Evolutionary conservation across 2,888 invertebrate genomes (phyloP).

Genomic region (Erynnis tages): DNA sequence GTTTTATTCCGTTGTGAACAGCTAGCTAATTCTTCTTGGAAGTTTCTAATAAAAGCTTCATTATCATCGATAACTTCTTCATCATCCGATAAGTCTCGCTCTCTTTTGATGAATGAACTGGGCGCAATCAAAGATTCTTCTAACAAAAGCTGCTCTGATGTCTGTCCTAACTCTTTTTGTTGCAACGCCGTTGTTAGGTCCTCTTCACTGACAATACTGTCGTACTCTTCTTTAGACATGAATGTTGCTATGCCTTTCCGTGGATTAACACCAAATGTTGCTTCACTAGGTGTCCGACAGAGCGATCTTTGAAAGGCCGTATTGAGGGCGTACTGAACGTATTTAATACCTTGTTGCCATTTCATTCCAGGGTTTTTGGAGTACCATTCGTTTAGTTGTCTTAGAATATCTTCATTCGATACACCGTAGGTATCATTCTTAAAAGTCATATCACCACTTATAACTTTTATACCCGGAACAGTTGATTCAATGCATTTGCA

Average conservation of each 20-base stretch:
- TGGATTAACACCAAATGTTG: conserved; percentile 1
- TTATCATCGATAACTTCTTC: neutral
- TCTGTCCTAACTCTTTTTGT: neutral
- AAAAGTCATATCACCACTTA: neutral
- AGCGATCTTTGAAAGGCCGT: neutral
- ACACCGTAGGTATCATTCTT: neutral
- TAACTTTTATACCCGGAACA: conserved; percentile 28
- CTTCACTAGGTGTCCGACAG: neutral
- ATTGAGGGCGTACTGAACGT: conserved; percentile 40
- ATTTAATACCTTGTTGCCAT: conserved; percentile 56
- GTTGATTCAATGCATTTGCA: conserved; percentile 50
- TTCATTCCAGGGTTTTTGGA: conserved; percentile 43
- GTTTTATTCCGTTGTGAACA: neutral
- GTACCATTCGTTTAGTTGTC: conserved; percentile 46
- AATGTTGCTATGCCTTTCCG: conserved; percentile 1
- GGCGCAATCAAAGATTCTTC: conserved; percentile 1
- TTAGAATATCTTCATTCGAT: conserved; percentile 2
- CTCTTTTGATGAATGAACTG: neutral
- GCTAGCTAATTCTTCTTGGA: neutral
- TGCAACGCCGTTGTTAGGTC: neutral
- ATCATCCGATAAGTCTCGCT: neutral
- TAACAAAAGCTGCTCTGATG: neutral
- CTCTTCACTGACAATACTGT: neutral
- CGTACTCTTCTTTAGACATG: neutral
- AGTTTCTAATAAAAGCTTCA: neutral